These are phyloP conservation scores for Pluvialis apricaria DNA, from an alignment of 2,113 vertebrate genomes.

Conservation along the genomic window DNA sequence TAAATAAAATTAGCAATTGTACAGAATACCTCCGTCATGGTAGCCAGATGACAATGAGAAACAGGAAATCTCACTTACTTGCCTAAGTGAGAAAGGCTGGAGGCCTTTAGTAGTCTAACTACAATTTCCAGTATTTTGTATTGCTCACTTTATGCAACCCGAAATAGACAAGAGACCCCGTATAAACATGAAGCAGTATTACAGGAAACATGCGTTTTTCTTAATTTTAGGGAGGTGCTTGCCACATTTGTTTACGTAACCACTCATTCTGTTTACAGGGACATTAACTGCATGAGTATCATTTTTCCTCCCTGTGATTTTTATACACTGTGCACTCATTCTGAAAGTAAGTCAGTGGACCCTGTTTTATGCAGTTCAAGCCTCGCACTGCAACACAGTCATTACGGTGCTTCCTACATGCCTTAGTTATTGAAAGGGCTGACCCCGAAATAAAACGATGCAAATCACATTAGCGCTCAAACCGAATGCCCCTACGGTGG, in stretches of 20 bases:
- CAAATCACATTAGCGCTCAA: not conserved
- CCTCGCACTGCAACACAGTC: not conserved
- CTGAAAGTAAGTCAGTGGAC: slow-evolving; percentile 46
- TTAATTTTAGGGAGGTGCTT: slow-evolving; percentile 41
- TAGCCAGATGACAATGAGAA: not conserved
- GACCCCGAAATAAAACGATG: not conserved
- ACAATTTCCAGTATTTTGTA: slow-evolving; percentile 44
- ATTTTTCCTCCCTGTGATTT: slow-evolving; percentile 42
- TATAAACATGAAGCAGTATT: slow-evolving; percentile 41
- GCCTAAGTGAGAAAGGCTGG: slow-evolving; percentile 19
- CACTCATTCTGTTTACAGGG: slow-evolving; percentile 56
- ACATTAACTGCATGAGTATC: slow-evolving; percentile 27
- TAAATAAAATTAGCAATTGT: not conserved
- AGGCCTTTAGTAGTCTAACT: not conserved
- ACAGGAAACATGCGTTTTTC: slow-evolving; percentile 44
- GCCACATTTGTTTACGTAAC: slow-evolving; percentile 49
- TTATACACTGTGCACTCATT: slow-evolving; percentile 30
- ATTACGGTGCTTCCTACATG: not conserved
- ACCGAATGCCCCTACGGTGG: fast-evolving
- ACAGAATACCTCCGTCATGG: not conserved
- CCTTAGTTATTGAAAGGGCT: not conserved
- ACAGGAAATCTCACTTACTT: slow-evolving; percentile 58
- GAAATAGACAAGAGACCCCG: slow-evolving; percentile 1
- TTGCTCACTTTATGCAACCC: not conserved
- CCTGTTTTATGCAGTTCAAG: not conserved